A percentile compares a stretch with the other conserved stretches of the same genome.
Evolutionary conservation across 1,140 invertebrate genomes (phyloP).

Genomic region (Macrocentrus cingulum): DNA sequence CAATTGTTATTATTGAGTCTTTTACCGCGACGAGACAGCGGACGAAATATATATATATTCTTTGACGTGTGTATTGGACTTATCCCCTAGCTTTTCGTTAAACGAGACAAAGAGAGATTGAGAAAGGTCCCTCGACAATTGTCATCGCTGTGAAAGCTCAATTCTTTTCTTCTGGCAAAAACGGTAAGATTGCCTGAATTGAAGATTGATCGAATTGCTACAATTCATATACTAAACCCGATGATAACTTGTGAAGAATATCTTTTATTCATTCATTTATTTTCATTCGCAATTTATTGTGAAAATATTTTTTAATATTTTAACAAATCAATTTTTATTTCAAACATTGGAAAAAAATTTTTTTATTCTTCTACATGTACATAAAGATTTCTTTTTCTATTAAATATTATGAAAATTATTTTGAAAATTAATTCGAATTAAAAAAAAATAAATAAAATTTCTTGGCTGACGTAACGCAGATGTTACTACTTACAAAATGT

Average conservation of each 20-base stretch:
- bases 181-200: neutral
- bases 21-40: neutral
- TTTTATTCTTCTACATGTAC: too few species aligned
- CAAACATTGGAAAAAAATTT: too few species aligned
- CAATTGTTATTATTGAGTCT: neutral
- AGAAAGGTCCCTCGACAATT: neutral
- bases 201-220: neutral
- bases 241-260: neutral
- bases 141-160: neutral
- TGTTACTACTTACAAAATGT: too few species aligned
- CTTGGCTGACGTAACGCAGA: too few species aligned
- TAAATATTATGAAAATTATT: too few species aligned
- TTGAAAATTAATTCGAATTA: too few species aligned
- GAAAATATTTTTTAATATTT: too few species aligned
- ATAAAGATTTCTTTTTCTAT: too few species aligned
- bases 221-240: neutral
- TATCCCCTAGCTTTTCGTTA: neutral
- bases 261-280: too few species aligned
- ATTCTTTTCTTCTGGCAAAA: neutral
- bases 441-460: too few species aligned
- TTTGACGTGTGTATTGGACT: neutral
- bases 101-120: neutral
- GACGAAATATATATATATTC: neutral
- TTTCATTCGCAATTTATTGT: too few species aligned
- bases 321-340: too few species aligned